A percentile compares a stretch with the other conserved stretches of the same genome.
phyloP scores from a whole-genome alignment of 2,888 invertebrate species.

The Drosophila emarginata region DNA sequence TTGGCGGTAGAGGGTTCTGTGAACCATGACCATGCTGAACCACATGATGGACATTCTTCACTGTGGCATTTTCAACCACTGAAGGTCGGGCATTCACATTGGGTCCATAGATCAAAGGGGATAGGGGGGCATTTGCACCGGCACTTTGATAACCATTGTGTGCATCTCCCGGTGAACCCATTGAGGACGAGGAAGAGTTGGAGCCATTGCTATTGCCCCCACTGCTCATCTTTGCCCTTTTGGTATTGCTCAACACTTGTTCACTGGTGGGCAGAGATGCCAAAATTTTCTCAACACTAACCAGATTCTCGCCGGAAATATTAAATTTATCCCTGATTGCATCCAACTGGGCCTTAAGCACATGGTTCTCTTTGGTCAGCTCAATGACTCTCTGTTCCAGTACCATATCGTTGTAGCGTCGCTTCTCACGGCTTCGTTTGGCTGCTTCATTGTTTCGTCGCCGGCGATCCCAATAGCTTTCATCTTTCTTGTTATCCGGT shows the following conservation, averaged over 20 bases:
- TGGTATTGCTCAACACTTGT: conserved; percentile 92
- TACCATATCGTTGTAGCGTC: conserved; percentile 98
- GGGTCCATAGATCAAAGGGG: conserved; percentile 58
- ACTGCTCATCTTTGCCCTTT: conserved; percentile 84
- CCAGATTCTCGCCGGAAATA: conserved; percentile 92
- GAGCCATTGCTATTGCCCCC: conserved; percentile 55
- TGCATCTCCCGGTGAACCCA: conserved; percentile 30
- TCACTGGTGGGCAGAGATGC: conserved; percentile 93
- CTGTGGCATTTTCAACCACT: conserved; percentile 15
- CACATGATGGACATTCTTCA: conserved; percentile 51
- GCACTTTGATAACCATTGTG: conserved; percentile 43
- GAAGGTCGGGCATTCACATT: conserved; percentile 26
- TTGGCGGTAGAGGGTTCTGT: conserved; percentile 26
- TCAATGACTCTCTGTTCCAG: conserved; percentile 96
- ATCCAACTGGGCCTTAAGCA: conserved; percentile 94
- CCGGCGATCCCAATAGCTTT: conserved; percentile 98
- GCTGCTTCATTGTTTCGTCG: conserved; percentile 98
- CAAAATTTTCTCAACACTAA: conserved; percentile 94
- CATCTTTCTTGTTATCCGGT: conserved; percentile 97
- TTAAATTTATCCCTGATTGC: conserved; percentile 97
- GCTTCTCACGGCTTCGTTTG: conserved; percentile 97
- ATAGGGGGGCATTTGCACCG: conserved; percentile 42
- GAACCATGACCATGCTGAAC: conserved; percentile 38
- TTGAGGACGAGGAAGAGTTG: conserved; percentile 36
- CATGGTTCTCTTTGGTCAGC: conserved; percentile 96